Conservation (phyloP, 37 sponge, comb jelly and placozoan species). For the Dysidea cf. avara region DNA sequence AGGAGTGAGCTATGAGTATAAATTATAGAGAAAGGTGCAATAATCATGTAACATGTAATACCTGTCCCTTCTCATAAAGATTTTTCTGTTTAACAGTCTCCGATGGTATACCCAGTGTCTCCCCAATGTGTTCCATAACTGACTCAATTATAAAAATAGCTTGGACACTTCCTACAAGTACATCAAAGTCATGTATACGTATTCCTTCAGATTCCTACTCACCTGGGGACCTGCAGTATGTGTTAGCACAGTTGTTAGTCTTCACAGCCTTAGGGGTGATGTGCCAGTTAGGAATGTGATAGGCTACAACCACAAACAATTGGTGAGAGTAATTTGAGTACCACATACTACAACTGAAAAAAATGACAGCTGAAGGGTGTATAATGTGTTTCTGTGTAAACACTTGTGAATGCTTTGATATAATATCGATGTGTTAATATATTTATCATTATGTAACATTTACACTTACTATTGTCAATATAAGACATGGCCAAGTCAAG, state of each 20-base stretch:
- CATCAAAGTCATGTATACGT: no score
- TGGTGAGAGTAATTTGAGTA: no score
- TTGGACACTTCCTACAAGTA: conserved; percentile 44
- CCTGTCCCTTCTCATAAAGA: conserved; percentile 63
- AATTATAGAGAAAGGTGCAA: no score
- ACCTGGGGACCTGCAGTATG: conserved; percentile 75
- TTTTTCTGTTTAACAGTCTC: conserved; percentile 55
- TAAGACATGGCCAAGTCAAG: conserved; percentile 2
- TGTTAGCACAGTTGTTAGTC: conserved; percentile 57
- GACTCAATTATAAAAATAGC: conserved; percentile 77
- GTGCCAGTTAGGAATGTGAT: conserved; percentile 70
- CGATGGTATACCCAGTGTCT: conserved; percentile 40
- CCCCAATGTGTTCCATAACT: conserved; percentile 72
- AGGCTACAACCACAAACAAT: conserved; percentile 59
- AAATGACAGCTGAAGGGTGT: no score
- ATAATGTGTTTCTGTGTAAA: no score
- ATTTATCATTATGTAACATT: no score
- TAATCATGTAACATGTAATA: no score
- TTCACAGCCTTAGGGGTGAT: conserved; percentile 48
- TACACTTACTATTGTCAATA: conserved; percentile 50
- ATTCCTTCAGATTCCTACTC: no score
- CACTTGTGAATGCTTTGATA: no score
- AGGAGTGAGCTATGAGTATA: conserved; percentile 45
- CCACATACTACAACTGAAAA: no score
- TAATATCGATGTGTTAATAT: no score